A percentile compares a stretch with the other conserved stretches of the same genome.
Conservation (phyloP, 1,140 invertebrate species). For the Glossosoma conforme region DNA sequence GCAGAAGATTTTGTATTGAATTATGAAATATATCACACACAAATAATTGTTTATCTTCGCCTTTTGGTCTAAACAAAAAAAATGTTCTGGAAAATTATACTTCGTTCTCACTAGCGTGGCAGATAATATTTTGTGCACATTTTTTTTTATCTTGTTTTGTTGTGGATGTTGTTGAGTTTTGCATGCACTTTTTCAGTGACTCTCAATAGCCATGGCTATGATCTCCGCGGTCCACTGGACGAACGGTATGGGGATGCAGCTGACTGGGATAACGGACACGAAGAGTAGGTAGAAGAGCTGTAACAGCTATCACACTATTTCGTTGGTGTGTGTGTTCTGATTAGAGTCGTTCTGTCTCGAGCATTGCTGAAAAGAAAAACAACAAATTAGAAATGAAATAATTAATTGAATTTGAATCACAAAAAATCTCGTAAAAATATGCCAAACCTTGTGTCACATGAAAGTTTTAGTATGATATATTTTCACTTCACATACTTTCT, state of each 20-base stretch:
- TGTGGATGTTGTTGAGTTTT: not conserved
- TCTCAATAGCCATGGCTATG: not conserved
- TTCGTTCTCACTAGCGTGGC: slow-evolving; percentile 1
- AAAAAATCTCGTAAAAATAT: not conserved
- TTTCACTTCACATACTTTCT: no score
- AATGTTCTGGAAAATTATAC: not conserved
- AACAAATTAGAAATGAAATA: no score
- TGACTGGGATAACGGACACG: slow-evolving; percentile 47
- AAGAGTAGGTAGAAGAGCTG: slow-evolving; percentile 53
- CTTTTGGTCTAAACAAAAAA: not conserved
- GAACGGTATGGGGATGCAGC: slow-evolving; percentile 46
- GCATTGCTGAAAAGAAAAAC: slow-evolving; percentile 38
- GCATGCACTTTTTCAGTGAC: not conserved
- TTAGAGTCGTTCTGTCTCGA: slow-evolving; percentile 49
- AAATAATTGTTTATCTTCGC: no score
- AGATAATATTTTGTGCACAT: not conserved
- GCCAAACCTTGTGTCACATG: no score
- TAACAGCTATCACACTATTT: slow-evolving; percentile 53
- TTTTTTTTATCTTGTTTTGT: not conserved
- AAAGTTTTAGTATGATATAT: no score
- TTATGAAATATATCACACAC: no score
- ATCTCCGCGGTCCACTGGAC: slow-evolving; percentile 20
- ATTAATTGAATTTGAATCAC: not conserved
- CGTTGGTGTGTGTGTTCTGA: slow-evolving; percentile 50
- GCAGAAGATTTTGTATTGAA: no score